These are phyloP conservation scores for Haemorhous mexicanus DNA, from an alignment of 2,113 vertebrate species.

Conservation along the genomic window DNA sequence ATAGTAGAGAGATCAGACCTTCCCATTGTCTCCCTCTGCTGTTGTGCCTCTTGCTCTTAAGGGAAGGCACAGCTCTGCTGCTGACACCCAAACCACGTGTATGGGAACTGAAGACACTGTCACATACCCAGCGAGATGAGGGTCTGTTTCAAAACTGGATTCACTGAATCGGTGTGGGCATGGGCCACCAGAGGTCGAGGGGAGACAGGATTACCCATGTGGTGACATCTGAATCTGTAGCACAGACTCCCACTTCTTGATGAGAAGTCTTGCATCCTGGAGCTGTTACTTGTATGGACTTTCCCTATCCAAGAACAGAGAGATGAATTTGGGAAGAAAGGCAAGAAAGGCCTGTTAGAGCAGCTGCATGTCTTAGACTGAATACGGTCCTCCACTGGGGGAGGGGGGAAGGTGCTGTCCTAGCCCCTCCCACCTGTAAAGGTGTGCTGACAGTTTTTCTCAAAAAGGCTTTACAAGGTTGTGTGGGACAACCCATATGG, in stretches of 20 bases:
- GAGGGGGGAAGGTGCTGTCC: background rate
- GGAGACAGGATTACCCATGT: no score
- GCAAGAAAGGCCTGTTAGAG: background rate
- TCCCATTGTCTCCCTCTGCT: background rate
- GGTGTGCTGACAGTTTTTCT: background rate
- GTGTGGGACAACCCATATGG: accelerated
- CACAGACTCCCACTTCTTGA: background rate
- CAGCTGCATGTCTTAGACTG: background rate
- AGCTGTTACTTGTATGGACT: background rate
- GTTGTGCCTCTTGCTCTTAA: no score
- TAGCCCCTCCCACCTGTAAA: background rate
- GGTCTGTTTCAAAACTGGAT: background rate
- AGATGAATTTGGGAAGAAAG: background rate
- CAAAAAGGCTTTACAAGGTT: background rate
- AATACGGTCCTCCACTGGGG: accelerated
- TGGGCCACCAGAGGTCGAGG: background rate
- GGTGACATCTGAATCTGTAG: background rate
- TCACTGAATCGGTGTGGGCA: background rate
- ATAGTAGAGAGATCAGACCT: background rate
- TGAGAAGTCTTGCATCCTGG: no score
- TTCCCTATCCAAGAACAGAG: background rate
- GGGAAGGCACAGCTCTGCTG: background rate
- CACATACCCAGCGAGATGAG: background rate
- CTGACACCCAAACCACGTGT: accelerated
- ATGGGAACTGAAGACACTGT: background rate